Evolutionary conservation across 2,797 vertebrate genomes (phyloP).

Genomic region (Siniperca obscura): DNA sequence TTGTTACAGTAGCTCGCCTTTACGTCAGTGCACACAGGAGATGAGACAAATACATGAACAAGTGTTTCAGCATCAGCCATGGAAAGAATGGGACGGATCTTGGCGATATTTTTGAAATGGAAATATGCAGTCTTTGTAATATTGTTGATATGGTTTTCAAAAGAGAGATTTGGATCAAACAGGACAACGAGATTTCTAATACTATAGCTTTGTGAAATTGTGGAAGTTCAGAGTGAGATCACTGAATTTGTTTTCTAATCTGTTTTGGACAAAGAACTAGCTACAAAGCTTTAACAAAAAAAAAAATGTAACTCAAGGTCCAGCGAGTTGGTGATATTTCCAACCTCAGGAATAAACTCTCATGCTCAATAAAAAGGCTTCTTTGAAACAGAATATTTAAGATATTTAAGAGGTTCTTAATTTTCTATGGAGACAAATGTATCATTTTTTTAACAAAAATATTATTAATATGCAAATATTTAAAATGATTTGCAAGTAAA

Average conservation of each 20-base stretch:
- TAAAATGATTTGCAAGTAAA: no score
- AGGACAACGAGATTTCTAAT: neutral
- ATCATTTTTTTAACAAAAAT: no score
- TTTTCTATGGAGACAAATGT: no score
- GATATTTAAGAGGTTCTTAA: neutral
- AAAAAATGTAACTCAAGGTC: neutral
- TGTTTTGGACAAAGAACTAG: neutral
- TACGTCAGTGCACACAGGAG: no score
- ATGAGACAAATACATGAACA: neutral
- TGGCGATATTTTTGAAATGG: neutral
- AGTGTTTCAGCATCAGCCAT: constrained; percentile 1
- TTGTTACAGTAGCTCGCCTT: no score
- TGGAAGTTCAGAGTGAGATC: neutral
- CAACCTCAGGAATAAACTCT: neutral
- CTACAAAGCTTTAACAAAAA: neutral
- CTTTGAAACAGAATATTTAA: neutral
- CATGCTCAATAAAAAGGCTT: neutral
- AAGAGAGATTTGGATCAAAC: constrained; percentile 3
- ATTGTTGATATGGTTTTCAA: neutral
- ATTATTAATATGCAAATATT: no score
- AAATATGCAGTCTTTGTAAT: neutral
- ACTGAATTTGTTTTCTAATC: neutral
- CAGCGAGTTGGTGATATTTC: neutral
- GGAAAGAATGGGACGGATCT: neutral
- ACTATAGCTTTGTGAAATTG: neutral